phyloP scores from a whole-genome alignment of 2,113 vertebrate genomes.

The Hydrolagus affinis region DNA sequence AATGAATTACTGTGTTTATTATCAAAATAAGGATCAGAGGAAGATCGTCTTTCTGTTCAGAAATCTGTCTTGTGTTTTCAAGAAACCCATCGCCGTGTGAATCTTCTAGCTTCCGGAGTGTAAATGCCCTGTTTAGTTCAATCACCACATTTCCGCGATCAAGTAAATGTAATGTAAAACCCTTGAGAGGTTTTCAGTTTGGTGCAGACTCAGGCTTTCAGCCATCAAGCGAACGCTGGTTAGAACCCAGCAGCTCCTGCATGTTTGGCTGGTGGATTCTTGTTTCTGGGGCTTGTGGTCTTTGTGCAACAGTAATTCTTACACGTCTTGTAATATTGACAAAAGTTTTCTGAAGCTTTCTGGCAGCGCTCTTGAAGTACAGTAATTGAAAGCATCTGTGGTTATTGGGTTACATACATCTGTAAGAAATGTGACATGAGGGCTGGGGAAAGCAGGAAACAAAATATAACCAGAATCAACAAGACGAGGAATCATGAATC shows the following conservation, averaged over 20 bases:
- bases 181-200: not conserved
- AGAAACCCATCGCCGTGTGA: not conserved
- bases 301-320: not conserved
- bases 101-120: not conserved
- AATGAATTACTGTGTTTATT: not conserved
- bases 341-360: slow-evolving; percentile 1
- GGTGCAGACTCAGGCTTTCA: not conserved
- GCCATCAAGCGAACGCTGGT: not conserved
- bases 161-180: not conserved
- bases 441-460: not conserved
- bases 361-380: not conserved
- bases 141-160: not conserved
- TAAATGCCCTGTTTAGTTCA: no score
- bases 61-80: not conserved
- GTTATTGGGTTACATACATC: not conserved
- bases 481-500: not conserved
- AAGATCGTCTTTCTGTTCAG: no score
- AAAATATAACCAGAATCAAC: not conserved
- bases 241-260: not conserved
- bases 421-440: not conserved
- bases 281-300: not conserved
- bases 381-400: not conserved
- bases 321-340: not conserved
- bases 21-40: not conserved
- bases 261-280: not conserved